These are phyloP conservation scores for Lithophane socia DNA, from an alignment of 2,888 invertebrate genomes.

Conservation along the genomic window DNA sequence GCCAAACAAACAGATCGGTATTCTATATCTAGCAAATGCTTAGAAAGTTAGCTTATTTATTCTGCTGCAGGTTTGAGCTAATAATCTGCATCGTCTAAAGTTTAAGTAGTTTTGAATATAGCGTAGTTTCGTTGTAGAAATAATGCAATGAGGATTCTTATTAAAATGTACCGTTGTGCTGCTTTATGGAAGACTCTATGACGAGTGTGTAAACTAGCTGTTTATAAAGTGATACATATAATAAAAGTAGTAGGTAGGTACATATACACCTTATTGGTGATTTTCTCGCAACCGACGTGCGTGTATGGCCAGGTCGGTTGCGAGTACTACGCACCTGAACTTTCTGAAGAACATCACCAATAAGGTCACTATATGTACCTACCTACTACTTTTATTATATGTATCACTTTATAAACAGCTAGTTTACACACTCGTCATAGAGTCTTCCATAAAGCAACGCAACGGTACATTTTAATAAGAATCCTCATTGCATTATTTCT, in stretches of 20 bases:
- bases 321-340: no score
- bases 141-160: background rate
- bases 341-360: no score
- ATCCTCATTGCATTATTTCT: background rate
- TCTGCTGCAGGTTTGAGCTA: conserved; percentile 30
- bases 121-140: background rate
- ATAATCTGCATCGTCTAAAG: conserved; percentile 33
- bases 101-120: conserved; percentile 8
- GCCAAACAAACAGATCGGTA: conserved; percentile 59
- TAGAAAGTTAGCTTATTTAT: conserved; percentile 42
- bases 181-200: background rate
- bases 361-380: no score
- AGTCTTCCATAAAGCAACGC: background rate
- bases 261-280: no score
- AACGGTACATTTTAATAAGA: background rate
- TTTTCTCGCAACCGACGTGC: background rate
- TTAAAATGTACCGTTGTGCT: background rate
- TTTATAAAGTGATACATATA: background rate
- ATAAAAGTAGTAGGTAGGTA: no score
- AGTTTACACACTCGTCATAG: background rate
- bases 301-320: background rate
- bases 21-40: conserved; percentile 40
- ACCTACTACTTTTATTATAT: no score
- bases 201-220: background rate
- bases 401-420: background rate